These are phyloP conservation scores for Tinea pellionella DNA, from an alignment of 2,888 invertebrate species.

Conservation along the genomic window DNA sequence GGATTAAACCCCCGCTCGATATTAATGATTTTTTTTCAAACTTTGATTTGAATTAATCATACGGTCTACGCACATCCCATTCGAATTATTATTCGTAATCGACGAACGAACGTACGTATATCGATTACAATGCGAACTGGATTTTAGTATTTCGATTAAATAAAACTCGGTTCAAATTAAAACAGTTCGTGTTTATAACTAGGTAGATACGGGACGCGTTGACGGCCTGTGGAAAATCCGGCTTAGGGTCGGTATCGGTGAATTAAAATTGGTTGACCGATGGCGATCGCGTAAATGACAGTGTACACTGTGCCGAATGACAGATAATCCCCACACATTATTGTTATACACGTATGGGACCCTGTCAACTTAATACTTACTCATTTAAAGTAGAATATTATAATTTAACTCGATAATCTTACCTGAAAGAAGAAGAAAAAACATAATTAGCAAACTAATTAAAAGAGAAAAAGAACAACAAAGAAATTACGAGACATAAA, in stretches of 20 bases:
- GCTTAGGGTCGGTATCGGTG: constrained; percentile 35
- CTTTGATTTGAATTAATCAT: constrained; percentile 43
- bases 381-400: not conserved
- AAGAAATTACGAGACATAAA: not conserved
- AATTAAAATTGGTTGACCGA: constrained; percentile 44
- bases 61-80: not conserved
- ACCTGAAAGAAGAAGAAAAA: constrained; percentile 12
- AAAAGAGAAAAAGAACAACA: not conserved
- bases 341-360: constrained; percentile 1
- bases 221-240: constrained; percentile 42
- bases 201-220: constrained; percentile 21
- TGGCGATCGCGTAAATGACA: constrained; percentile 37
- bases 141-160: not conserved
- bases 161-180: not conserved
- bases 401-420: not conserved
- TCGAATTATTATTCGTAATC: not conserved
- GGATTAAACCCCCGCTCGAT: constrained; percentile 58
- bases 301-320: constrained; percentile 36
- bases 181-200: not conserved
- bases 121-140: not conserved
- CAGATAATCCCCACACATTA: constrained; percentile 28
- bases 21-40: constrained; percentile 46
- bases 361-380: not conserved
- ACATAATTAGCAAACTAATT: constrained; percentile 3
- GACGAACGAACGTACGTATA: not conserved